These are phyloP conservation scores for Clarias laeviceps DNA, from an alignment of 2,797 vertebrate species.

Conservation along the genomic window DNA sequence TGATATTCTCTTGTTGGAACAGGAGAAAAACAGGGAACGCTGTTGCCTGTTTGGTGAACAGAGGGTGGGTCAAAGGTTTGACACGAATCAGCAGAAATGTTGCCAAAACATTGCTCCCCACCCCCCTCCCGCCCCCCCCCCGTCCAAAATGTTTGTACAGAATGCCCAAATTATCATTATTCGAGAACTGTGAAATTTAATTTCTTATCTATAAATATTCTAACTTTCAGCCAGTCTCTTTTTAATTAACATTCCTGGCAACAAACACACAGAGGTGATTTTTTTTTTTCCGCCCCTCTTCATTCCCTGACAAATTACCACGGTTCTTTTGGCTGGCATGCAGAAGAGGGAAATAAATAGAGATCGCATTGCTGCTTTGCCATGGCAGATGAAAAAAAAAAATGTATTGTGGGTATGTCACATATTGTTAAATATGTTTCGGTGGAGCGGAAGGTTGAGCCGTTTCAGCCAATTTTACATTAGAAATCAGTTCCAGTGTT, in stretches of 20 bases:
- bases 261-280: conserved; percentile 46
- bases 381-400: conserved; percentile 27
- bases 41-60: conserved; percentile 48
- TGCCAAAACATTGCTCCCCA: conserved; percentile 21
- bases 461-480: conserved; percentile 22
- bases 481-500: conserved; percentile 34
- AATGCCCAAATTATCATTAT: conserved; percentile 55
- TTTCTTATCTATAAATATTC: conserved; percentile 63
- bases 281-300: conserved; percentile 12
- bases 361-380: conserved; percentile 27
- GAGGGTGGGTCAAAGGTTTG: not conserved
- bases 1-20: conserved; percentile 29
- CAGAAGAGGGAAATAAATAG: conserved; percentile 54
- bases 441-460: conserved; percentile 19
- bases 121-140: too few relatives aligned
- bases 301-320: conserved; percentile 55
- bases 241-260: conserved; percentile 62
- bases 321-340: conserved; percentile 50
- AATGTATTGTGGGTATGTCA: conserved; percentile 20
- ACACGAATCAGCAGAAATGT: conserved; percentile 23
- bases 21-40: conserved; percentile 43
- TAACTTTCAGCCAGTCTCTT: conserved; percentile 58
- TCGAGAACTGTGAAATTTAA: conserved; percentile 61
- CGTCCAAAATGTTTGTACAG: conserved; percentile 12
- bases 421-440: conserved; percentile 33